Base-by-base conservation (phyloP, 2,113 vertebrate genomes). In the Chaetura pelagica region DNA sequence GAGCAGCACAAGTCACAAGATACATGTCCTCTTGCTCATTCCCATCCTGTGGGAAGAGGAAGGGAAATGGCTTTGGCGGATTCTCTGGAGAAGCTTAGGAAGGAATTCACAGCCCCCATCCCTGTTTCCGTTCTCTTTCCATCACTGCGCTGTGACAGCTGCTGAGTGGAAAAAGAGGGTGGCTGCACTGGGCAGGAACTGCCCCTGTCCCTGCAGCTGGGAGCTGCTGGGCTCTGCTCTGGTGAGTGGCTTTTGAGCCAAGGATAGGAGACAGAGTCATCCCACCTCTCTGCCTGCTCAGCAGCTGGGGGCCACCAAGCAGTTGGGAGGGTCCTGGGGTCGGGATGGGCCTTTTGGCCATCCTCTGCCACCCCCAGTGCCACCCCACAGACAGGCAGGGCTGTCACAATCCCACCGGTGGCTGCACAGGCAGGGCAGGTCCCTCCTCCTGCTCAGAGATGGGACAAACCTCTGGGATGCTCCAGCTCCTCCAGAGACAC, bases 41-140 rank as follows among this genome's bases (percentile, higher is more conserved):
- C 88, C 42, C 54, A 51, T 94, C 83, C 76, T 79, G 73, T 55
- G 52, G 78, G 87, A 84, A 96, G 74, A 87, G 62, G 75, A 87
- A 73, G 34, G 52, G 68, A 92, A 77, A 34, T 21, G 46, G 68
- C 52, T 93, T 67, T 88, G 74, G 26, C 1, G 6, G 71, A 46
- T 77, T 68, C 58, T 79, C 44, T 2, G 10, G 63, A 80, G 93
- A 69, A 20, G 35, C 75, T 90, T 68, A 42, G 78, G 72, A 49
- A 93, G 90, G 71, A 93, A 84, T 95, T 92, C 35, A 26, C 0
- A 1, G 76, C 76, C 59, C 32, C 15, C 0, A 1, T 83, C 71
- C 76, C 49, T 84, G 27, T 87, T 94, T 94, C 89, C 35, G 19
- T 76, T 15, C 68, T 71, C 32, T 73, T 51, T 62, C 76, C 69